Base-by-base conservation (phyloP, 1,140 invertebrate species). In the Laupala kohalensis region DNA sequence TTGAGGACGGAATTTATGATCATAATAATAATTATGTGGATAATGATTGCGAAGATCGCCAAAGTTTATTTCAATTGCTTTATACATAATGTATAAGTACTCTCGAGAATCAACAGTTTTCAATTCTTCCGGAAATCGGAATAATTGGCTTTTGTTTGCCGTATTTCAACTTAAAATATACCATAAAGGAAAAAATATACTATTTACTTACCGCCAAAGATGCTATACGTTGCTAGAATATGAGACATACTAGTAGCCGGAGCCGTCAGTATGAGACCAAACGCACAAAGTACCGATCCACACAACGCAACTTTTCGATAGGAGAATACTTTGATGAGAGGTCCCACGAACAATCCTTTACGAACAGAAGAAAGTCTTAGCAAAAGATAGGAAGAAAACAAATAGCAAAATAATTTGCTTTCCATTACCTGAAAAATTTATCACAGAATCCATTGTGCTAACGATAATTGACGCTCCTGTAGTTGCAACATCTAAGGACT, bases 341-440 rank as follows among this genome's bases (percentile, higher is more conserved):
- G 89, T 5, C 89, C 89, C 70, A 90, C 86, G 76, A 90, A 87
- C 74, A 91, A 83, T 23, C 89, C 89, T 81, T 65, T 26, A 67
- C 69, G 71, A 66, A 53, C 63, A 69, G 6, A 30, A 65, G 9
- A n/a, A 25, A 2, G n/a, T n/a, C 6, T 25, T n/a, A 73, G 69
- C 24, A 27, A 69, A 25, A 37, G 26, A 72, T 62, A 72, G 69
- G 25, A 53, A 53, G 37, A 53, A 53, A 53, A 53, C 19, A 53
- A 53, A 53, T 53, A 13, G 19, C 37, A 53, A 9, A 30, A 62
- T 28, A 65, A n/a, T n/a, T n/a, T n/a, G n/a, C n/a, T n/a, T n/a
- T n/a, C n/a, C n/a, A n/a, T n/a, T 68, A 68, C 81, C 81, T 73
- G 89, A 90, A 79, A 92, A 91, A 76, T 91, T 92, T 75, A 90